These are phyloP conservation scores for Akabosia matsudoensis DNA, from an alignment of 1,140 invertebrate genomes.

Conservation along the genomic window DNA sequence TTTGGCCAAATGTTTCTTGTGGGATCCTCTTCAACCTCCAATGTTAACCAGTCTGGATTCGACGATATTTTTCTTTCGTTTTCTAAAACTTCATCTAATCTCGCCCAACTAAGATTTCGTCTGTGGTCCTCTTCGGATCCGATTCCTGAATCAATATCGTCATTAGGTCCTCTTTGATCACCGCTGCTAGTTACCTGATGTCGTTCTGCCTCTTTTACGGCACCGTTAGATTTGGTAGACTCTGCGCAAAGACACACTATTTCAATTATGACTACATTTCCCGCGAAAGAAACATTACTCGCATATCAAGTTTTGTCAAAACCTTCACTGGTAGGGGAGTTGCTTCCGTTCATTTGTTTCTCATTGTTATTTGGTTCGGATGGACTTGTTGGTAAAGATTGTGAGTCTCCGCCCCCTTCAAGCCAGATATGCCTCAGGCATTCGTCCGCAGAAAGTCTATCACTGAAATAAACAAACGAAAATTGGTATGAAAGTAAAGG, in stretches of 20 bases:
- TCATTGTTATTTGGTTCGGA: slow-evolving; percentile 42
- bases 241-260: neutral
- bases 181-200: slow-evolving; percentile 28
- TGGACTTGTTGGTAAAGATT: slow-evolving; percentile 17
- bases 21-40: slow-evolving; percentile 36
- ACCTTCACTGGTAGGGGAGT: slow-evolving; percentile 27
- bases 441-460: slow-evolving; percentile 87
- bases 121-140: slow-evolving; percentile 38
- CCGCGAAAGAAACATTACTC: no score
- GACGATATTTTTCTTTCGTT: slow-evolving; percentile 33
- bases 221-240: neutral
- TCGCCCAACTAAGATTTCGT: slow-evolving; percentile 37
- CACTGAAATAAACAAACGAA: slow-evolving; percentile 61
- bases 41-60: slow-evolving; percentile 38
- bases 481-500: neutral
- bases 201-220: slow-evolving; percentile 27
- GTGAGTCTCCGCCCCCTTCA: slow-evolving; percentile 19
- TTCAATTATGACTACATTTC: neutral
- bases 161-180: slow-evolving; percentile 36
- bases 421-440: slow-evolving; percentile 94
- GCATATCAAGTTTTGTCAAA: neutral
- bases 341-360: slow-evolving; percentile 26
- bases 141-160: slow-evolving; percentile 38
- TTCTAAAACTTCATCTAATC: slow-evolving; percentile 40
- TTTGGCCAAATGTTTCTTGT: slow-evolving; percentile 39